These are phyloP conservation scores for Ophion slaviceki DNA, from an alignment of 2,888 invertebrate species.

Conservation along the genomic window DNA sequence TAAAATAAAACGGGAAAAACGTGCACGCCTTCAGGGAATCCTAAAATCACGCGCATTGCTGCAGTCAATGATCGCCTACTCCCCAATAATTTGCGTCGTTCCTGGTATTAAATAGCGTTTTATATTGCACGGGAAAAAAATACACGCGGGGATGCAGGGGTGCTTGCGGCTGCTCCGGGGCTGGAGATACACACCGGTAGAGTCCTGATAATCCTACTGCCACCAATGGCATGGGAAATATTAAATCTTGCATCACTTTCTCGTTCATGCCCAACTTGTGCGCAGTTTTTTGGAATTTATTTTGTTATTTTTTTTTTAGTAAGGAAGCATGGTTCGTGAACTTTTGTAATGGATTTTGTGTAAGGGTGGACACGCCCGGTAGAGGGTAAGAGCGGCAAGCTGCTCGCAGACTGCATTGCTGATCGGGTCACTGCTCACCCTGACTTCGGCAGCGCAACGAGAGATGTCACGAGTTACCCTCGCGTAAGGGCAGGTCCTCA, in stretches of 20 bases:
- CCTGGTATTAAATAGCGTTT: slow-evolving; percentile 22
- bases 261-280: slow-evolving; percentile 60
- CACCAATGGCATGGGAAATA: slow-evolving; percentile 18
- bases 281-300: slow-evolving; percentile 69
- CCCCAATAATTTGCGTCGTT: slow-evolving; percentile 14
- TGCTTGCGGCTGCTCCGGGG: slow-evolving; percentile 15
- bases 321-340: slow-evolving; percentile 75
- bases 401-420: slow-evolving; percentile 75
- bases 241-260: slow-evolving; percentile 43
- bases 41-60: neutral
- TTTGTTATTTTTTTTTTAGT: too few species aligned
- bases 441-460: slow-evolving; percentile 71
- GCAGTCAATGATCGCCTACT: slow-evolving; percentile 22
- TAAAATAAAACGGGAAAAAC: slow-evolving; percentile 4
- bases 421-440: slow-evolving; percentile 70
- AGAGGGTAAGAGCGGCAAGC: slow-evolving; percentile 43
- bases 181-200: slow-evolving; percentile 26
- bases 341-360: slow-evolving; percentile 50
- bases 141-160: too few species aligned
- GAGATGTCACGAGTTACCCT: slow-evolving; percentile 76
- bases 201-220: slow-evolving; percentile 2
- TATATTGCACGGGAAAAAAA: slow-evolving; percentile 26
- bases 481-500: slow-evolving; percentile 52
- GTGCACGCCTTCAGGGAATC: neutral
- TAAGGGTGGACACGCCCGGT: slow-evolving; percentile 33